Conservation (phyloP, 2,888 invertebrate species). For the Galeruca laticollis region DNA sequence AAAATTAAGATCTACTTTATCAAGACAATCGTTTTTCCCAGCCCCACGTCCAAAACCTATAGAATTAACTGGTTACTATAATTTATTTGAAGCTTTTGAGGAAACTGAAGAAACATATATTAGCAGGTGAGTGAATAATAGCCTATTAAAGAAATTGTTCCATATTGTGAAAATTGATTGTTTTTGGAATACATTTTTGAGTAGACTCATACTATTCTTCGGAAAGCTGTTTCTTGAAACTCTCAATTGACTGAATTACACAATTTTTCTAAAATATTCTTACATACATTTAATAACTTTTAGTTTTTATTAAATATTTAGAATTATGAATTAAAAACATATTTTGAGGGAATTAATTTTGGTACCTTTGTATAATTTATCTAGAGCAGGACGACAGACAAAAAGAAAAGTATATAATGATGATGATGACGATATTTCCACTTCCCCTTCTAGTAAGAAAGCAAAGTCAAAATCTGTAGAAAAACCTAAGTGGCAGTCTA, state of each 20-base stretch:
- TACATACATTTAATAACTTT: too few relatives aligned
- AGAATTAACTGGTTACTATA: slow-evolving; percentile 10
- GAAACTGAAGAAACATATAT: slow-evolving; percentile 37
- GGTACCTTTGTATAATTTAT: neutral
- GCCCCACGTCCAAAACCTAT: slow-evolving; percentile 33
- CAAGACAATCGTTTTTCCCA: slow-evolving; percentile 36
- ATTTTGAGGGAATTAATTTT: too few relatives aligned
- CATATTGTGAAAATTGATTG: too few relatives aligned
- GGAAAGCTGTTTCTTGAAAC: too few relatives aligned
- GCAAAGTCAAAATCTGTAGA: slow-evolving; percentile 25
- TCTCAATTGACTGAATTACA: too few relatives aligned
- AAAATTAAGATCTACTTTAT: slow-evolving; percentile 29
- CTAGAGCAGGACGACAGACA: slow-evolving; percentile 35
- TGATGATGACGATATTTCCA: slow-evolving; percentile 37
- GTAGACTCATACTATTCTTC: too few relatives aligned
- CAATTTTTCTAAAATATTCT: too few relatives aligned
- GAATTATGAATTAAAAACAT: too few relatives aligned
- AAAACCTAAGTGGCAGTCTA: slow-evolving; percentile 36
- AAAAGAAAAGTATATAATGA: slow-evolving; percentile 41
- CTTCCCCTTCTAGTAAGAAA: slow-evolving; percentile 30
- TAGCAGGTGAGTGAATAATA: slow-evolving; percentile 25
- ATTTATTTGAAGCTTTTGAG: slow-evolving; percentile 3
- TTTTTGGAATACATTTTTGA: too few relatives aligned
- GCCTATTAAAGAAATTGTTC: neutral
- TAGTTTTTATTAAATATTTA: too few relatives aligned